phyloP scores from a whole-genome alignment of 2,113 vertebrate species.

The Electrona antarctica region DNA sequence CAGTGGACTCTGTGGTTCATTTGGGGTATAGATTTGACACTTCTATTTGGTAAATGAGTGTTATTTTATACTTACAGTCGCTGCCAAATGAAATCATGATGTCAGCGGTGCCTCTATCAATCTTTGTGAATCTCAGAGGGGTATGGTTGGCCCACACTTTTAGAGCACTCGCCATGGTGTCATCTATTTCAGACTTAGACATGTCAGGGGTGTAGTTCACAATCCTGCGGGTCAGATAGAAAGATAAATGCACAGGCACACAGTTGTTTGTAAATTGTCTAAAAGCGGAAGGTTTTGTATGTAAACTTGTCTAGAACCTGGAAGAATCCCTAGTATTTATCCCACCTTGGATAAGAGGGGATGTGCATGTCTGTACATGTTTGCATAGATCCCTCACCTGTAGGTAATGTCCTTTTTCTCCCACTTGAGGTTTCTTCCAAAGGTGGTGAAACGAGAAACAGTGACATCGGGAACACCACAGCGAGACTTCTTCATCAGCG shows the following conservation, averaged over 20 bases:
- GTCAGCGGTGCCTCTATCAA: constrained; percentile 73
- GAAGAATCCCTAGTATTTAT: too few relatives aligned
- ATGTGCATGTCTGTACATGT: background rate
- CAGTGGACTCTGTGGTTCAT: too few relatives aligned
- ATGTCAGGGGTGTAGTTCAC: constrained; percentile 79
- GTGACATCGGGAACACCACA: constrained; percentile 83
- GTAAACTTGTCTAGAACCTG: too few relatives aligned
- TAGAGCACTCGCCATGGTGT: constrained; percentile 76
- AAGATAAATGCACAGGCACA: background rate
- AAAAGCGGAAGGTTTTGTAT: too few relatives aligned
- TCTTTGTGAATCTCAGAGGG: constrained; percentile 79
- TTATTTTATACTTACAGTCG: constrained; percentile 65
- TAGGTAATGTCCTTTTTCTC: constrained; percentile 80
- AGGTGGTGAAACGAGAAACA: constrained; percentile 62
- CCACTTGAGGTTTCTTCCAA: constrained; percentile 79
- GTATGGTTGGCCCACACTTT: constrained; percentile 81
- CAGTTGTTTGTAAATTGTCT: too few relatives aligned
- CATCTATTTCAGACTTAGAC: constrained; percentile 69
- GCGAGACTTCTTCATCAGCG: constrained; percentile 74
- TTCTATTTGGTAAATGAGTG: too few relatives aligned
- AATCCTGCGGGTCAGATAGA: constrained; percentile 74
- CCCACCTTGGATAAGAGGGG: too few relatives aligned
- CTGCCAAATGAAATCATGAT: constrained; percentile 83
- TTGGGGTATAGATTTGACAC: too few relatives aligned
- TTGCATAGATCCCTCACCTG: constrained; percentile 74